Evolutionary conservation across 1,140 invertebrate species (phyloP), one percentile per base, ranked within the genome.

Genomic region (Varroa destructor): DNA sequence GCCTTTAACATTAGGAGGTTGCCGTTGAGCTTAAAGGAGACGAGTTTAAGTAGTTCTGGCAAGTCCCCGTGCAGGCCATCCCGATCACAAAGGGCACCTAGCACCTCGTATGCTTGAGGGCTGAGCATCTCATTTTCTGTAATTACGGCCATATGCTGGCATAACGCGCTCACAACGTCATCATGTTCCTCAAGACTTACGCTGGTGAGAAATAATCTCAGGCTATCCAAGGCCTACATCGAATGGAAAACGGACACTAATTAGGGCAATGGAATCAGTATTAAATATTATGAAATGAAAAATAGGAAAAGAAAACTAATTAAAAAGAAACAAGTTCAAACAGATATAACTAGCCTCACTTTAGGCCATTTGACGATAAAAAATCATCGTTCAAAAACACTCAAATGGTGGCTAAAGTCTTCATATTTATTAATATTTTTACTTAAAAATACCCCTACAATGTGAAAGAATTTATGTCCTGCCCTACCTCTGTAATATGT

Each of bases 1-100:
- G 61, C 61, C 14, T 37, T 46, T n/a, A 67, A 14, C 61, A 67
- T 67, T 1, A 67, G 36, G 1, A 67, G 8, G 61, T 67, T 67
- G 14, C 46, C 46, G 37, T 43, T 43, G 12, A 67, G 61, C 46
- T 67, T 67, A 12, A 43, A 46, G 37, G 40, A 67, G 40, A 40
- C 14, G 14, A 25, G 61, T 5, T 43, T 40, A 4, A 67, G 12
- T 2, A 67, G 61, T 4, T 67, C 61, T 8, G 40, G 12, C n/a
- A 67, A 2, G 8, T 67, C 37, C 14, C 61, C 61, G 61, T 67
- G 61, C n/a, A 67, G 8, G 40, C 40, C 40, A 40, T 67, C 40
- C 3, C 40, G 10, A 25, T 36, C 61, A 40, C 46, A 40, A 25
- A 58, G 57, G 4, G 25, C 25, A 14, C 12, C 14, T 43, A 40